These are phyloP conservation scores for Spilosoma lubricipeda DNA, from an alignment of 2,888 invertebrate species.

Conservation along the genomic window DNA sequence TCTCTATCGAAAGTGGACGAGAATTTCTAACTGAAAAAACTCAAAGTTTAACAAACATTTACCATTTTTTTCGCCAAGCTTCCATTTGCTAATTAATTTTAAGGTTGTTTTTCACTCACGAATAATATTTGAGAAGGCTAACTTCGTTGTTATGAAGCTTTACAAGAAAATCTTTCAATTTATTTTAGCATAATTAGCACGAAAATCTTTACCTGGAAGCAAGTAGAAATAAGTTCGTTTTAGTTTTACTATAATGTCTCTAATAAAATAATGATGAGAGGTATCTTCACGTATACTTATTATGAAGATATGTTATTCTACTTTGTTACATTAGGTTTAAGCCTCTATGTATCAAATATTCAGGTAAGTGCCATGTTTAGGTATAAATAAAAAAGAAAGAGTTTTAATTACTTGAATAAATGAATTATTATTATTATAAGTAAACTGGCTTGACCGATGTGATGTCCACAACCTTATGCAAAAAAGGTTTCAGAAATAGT, in stretches of 20 bases:
- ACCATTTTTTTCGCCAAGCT: not conserved
- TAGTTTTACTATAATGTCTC: not conserved
- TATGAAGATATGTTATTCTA: not conserved
- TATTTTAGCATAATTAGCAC: not conserved
- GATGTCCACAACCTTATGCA: too few relatives aligned
- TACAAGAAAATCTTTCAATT: not conserved
- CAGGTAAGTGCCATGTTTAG: too few relatives aligned
- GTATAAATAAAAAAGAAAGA: too few relatives aligned
- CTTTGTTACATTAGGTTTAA: not conserved
- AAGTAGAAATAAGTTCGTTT: not conserved
- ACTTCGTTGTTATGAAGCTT: not conserved
- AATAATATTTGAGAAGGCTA: not conserved
- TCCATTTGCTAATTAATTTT: conserved; percentile 12
- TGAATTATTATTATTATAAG: too few relatives aligned
- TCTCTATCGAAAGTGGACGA: not conserved
- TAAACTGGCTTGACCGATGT: too few relatives aligned
- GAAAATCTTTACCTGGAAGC: not conserved
- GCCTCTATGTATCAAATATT: too few relatives aligned
- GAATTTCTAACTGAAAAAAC: conserved; percentile 14
- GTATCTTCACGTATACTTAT: not conserved
- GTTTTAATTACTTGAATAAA: too few relatives aligned
- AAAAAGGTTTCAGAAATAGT: too few relatives aligned
- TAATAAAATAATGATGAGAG: not conserved
- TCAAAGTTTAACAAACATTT: not conserved
- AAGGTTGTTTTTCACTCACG: not conserved